Percentiles rank a stretch among this genome's conserved stretches.
These are phyloP conservation scores for Pholis gunnellus DNA, from an alignment of 2,113 vertebrate species.

Conservation along the genomic window DNA sequence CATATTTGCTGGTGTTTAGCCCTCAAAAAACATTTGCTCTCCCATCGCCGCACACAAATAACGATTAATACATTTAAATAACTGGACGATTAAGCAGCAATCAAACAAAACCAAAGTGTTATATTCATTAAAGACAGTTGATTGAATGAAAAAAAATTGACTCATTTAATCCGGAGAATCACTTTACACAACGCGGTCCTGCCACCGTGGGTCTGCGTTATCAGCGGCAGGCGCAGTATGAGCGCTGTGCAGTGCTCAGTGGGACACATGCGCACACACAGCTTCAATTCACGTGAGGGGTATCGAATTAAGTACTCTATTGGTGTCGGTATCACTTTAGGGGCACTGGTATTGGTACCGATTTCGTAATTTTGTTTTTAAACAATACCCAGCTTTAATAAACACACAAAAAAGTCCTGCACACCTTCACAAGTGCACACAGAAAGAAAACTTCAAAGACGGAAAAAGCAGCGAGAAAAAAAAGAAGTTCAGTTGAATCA, in stretches of 20 bases:
- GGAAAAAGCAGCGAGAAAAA: background rate
- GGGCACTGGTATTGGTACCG: too few species aligned
- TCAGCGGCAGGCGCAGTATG: background rate
- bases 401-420: background rate
- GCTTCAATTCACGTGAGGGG: too few species aligned
- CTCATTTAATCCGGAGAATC: too few species aligned
- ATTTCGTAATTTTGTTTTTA: too few species aligned
- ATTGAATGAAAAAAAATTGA: too few species aligned
- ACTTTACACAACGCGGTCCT: too few species aligned
- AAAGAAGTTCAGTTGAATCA: background rate
- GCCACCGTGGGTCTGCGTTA: background rate
- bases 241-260: too few species aligned
- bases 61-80: background rate
- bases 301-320: too few species aligned
- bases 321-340: too few species aligned
- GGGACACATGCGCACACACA: too few species aligned
- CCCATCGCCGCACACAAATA: background rate
- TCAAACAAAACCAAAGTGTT: background rate
- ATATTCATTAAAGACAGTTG: background rate
- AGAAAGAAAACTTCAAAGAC: background rate
- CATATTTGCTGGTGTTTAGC: background rate
- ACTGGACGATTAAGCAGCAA: background rate
- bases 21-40: background rate
- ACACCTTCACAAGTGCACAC: background rate
- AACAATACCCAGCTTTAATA: background rate